Evolutionary conservation across 2,888 invertebrate genomes (phyloP).

Genomic region (Coleophora flavipennella): DNA sequence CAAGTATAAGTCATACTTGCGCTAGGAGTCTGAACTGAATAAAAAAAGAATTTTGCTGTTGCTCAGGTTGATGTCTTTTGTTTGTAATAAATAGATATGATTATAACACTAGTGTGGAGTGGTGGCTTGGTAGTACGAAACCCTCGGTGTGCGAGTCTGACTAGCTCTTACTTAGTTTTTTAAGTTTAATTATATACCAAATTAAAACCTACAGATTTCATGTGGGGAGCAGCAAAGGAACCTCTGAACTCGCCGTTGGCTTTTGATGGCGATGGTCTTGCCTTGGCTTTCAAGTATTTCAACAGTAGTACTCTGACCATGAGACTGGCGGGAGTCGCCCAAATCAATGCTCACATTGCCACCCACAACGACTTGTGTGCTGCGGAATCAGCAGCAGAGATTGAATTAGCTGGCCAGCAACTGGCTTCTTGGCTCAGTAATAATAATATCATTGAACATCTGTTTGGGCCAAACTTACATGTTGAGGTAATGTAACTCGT

Average conservation of each 20-base stretch:
- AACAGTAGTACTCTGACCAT: conserved; percentile 95
- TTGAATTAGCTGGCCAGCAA: conserved; percentile 86
- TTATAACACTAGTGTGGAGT: too few relatives aligned
- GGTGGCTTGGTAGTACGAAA: too few relatives aligned
- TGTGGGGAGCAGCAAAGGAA: conserved; percentile 96
- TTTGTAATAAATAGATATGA: too few relatives aligned
- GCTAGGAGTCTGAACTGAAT: too few relatives aligned
- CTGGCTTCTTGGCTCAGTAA: conserved; percentile 91
- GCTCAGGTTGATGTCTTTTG: too few relatives aligned
- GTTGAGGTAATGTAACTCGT: conserved; percentile 79
- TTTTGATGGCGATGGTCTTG: conserved; percentile 92
- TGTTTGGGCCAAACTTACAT: conserved; percentile 97
- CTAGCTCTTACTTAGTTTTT: too few relatives aligned
- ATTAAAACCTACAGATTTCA: conserved; percentile 92
- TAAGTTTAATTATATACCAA: too few relatives aligned
- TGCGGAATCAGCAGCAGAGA: conserved; percentile 88
- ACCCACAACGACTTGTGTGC: conserved; percentile 93
- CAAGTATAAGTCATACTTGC: too few relatives aligned
- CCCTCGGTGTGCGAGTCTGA: too few relatives aligned
- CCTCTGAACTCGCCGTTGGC: conserved; percentile 87
- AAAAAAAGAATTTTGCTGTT: too few relatives aligned
- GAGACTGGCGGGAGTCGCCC: conserved; percentile 93
- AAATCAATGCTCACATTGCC: conserved; percentile 95
- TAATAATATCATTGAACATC: conserved; percentile 92
- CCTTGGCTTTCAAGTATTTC: conserved; percentile 96